A percentile compares a stretch with the other conserved stretches of the same genome.
Evolutionary conservation across 1,140 invertebrate genomes (phyloP).

Genomic region (Camponotus floridanus): DNA sequence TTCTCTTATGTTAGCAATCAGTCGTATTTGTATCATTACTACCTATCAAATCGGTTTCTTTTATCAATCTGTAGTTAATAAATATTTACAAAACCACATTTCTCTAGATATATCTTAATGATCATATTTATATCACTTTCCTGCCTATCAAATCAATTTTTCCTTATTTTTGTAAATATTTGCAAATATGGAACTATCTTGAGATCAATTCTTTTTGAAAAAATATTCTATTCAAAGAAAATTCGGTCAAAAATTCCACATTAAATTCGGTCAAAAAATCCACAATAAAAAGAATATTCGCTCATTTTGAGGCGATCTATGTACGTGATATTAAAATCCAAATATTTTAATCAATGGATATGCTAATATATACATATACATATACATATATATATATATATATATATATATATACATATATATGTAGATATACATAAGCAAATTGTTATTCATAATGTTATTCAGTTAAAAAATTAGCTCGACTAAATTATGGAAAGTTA

Average conservation of each 20-base stretch:
- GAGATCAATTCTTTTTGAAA: too few relatives aligned
- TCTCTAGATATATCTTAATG: too few relatives aligned
- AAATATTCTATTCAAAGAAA: too few relatives aligned
- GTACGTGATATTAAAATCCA: background rate
- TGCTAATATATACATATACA: background rate
- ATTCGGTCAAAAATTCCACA: too few relatives aligned
- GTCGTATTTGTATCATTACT: background rate
- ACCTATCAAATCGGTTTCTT: background rate
- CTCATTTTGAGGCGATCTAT: too few relatives aligned
- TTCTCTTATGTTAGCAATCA: background rate
- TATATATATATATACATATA: background rate
- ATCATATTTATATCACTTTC: too few relatives aligned
- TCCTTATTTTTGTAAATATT: too few relatives aligned
- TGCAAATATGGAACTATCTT: too few relatives aligned
- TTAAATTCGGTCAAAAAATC: too few relatives aligned
- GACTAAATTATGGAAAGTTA: slow-evolving; percentile 7
- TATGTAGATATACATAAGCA: background rate
- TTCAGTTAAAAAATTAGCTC: background rate
- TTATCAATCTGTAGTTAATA: background rate
- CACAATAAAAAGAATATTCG: too few relatives aligned
- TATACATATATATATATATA: background rate
- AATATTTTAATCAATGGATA: background rate
- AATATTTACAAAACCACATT: slow-evolving; percentile 1
- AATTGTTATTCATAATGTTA: slow-evolving; percentile 22
- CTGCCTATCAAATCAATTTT: too few relatives aligned